phyloP scores from a whole-genome alignment of 1,140 invertebrate species.

The Physella acuta region DNA sequence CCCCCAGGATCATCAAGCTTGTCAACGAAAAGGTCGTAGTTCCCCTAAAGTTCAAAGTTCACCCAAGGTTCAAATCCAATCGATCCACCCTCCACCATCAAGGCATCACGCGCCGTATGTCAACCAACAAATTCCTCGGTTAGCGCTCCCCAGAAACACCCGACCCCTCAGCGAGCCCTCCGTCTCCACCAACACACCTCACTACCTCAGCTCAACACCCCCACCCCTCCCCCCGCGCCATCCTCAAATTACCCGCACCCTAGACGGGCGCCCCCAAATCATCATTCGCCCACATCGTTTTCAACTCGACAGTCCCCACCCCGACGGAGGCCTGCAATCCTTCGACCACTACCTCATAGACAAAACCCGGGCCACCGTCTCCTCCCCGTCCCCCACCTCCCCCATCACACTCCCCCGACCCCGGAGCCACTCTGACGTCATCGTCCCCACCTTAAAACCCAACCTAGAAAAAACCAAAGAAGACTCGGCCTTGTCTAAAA shows the following conservation, averaged over 20 bases:
- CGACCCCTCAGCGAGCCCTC: slow-evolving; percentile 1
- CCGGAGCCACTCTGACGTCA: slow-evolving; percentile 6
- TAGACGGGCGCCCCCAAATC: slow-evolving; percentile 15
- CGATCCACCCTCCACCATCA: background rate
- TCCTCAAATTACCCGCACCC: slow-evolving; percentile 13
- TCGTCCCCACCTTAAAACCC: background rate
- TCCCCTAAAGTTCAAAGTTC: no score
- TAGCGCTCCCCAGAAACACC: background rate
- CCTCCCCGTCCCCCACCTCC: background rate
- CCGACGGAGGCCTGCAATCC: slow-evolving; percentile 11
- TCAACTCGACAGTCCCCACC: background rate
- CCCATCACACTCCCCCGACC: background rate
- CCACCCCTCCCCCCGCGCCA: slow-evolving; percentile 20
- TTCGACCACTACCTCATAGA: slow-evolving; percentile 24
- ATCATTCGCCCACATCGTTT: slow-evolving; percentile 9
- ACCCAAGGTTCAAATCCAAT: no score
- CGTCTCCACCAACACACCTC: background rate
- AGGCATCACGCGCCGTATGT: slow-evolving; percentile 15
- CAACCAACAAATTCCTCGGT: slow-evolving; percentile 2
- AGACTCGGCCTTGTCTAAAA: background rate
- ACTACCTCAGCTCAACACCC: background rate
- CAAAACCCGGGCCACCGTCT: background rate
- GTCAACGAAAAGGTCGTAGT: no score
- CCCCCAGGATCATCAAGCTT: background rate
- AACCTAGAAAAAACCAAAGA: slow-evolving; percentile 4